Evolutionary conservation across 2,888 invertebrate species (phyloP).

Genomic region (Heliconius ethilla): DNA sequence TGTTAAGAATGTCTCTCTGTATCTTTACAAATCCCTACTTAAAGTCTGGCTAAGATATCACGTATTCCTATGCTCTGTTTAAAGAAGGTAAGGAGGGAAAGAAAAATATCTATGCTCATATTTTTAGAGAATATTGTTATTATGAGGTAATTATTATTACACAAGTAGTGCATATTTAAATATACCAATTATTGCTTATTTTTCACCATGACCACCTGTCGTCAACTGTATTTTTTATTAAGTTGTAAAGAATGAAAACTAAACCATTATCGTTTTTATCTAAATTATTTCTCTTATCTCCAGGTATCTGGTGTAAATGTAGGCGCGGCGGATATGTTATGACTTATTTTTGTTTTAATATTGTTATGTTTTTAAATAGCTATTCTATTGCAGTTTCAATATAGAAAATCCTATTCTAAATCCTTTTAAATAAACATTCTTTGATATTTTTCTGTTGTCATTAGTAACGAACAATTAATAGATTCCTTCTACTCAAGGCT

Average conservation of each 20-base stretch:
- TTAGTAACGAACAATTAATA: neutral
- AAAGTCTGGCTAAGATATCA: neutral
- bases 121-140: neutral
- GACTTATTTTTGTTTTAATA: neutral
- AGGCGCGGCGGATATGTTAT: conserved; percentile 22
- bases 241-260: conserved; percentile 23
- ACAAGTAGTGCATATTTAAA: neutral
- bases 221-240: neutral
- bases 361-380: neutral
- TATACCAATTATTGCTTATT: neutral
- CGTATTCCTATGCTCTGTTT: neutral
- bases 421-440: neutral
- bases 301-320: conserved; percentile 34
- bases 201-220: neutral
- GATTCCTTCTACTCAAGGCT: neutral
- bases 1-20: neutral
- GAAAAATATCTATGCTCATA: neutral
- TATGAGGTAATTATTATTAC: neutral
- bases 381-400: neutral
- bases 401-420: neutral
- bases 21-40: neutral
- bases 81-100: too few species aligned
- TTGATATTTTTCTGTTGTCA: neutral
- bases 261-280: conserved; percentile 34
- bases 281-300: conserved; percentile 36